Conservation (phyloP, 2,888 invertebrate genomes). For the Bombylius major region DNA sequence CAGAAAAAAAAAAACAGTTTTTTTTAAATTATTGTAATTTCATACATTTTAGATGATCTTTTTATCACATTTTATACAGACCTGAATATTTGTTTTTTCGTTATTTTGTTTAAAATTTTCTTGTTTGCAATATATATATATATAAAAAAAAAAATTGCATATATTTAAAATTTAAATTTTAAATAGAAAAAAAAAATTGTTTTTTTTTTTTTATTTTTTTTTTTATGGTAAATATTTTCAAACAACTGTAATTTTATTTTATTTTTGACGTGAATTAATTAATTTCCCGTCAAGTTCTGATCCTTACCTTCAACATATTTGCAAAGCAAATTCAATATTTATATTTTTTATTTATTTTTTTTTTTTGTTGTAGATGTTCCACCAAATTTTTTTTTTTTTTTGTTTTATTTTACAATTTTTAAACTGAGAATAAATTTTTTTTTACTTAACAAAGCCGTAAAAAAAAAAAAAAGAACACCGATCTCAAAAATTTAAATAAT, state of each 20-base stretch:
- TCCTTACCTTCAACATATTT: conserved; percentile 11
- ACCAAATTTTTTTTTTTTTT: conserved; percentile 5
- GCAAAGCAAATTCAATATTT: conserved; percentile 2
- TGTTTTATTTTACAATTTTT: neutral
- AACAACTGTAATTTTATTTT: conserved; percentile 2
- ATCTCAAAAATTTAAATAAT: neutral
- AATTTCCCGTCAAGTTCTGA: conserved; percentile 10
- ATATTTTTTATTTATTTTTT: no score
- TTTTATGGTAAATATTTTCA: conserved; percentile 2
- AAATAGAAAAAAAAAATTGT: neutral
- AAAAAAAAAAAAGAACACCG: neutral
- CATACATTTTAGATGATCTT: no score
- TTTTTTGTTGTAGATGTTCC: conserved; percentile 9
- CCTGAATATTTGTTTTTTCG: no score
- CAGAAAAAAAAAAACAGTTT: no score
- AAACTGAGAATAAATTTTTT: neutral
- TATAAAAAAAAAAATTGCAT: no score
- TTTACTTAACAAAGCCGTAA: neutral
- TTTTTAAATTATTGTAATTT: no score
- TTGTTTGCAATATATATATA: neutral
- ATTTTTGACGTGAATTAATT: conserved; percentile 10
- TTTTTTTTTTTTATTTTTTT: neutral
- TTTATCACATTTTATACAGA: no score
- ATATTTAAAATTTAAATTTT: no score
- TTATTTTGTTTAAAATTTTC: no score